Evolutionary conservation across 2,888 invertebrate species (phyloP), one percentile per base, ranked within the genome.

Genomic region (Pseudococcus viburni): DNA sequence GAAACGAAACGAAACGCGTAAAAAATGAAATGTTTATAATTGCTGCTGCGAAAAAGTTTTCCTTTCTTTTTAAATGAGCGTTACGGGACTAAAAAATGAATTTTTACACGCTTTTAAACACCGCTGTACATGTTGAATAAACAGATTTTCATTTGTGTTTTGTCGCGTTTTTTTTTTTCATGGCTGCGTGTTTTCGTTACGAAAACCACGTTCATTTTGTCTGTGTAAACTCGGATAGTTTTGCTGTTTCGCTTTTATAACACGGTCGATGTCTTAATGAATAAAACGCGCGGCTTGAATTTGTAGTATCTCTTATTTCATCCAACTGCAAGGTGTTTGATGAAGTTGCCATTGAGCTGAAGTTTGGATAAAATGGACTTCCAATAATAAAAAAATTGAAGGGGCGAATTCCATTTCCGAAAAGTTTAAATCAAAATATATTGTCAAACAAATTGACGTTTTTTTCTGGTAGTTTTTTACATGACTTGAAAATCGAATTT

Each of bases 91-190:
- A 33, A 73, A 73, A 73, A 73, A 73, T 26, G 33, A 22, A 73
- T 73, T 73, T 73, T 73, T 73, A 73, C 73, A 73, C 73, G 73
- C 73, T 73, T 73, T 73, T 73, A 33, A 73, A 73, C 73, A 73
- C 15, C 8, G 73, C 73, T 73, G 33, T 73, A 68, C 68, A 68
- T 68, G 68, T 68, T 68, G 68, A 68, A 68, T 68, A 26, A 68
- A 26, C 68, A 68, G 11, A 26, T 68, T 26, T 22, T 68, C 68
- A 68, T 68, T 68, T 68, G 55, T 55, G 8, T 55, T 55, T 55
- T n/a, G 55, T 55, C 55, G 55, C 55, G 26, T 33, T 33, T 33
- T 33, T 33, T 12, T 55, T 55, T n/a, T 55, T 55, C 55, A 55
- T 55, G 4, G 15, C 55, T n/a, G 55, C 55, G 55, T 55, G 55